Evolutionary conservation across 2,888 invertebrate genomes (phyloP).

Genomic region (Mesorhabditis sp.): DNA sequence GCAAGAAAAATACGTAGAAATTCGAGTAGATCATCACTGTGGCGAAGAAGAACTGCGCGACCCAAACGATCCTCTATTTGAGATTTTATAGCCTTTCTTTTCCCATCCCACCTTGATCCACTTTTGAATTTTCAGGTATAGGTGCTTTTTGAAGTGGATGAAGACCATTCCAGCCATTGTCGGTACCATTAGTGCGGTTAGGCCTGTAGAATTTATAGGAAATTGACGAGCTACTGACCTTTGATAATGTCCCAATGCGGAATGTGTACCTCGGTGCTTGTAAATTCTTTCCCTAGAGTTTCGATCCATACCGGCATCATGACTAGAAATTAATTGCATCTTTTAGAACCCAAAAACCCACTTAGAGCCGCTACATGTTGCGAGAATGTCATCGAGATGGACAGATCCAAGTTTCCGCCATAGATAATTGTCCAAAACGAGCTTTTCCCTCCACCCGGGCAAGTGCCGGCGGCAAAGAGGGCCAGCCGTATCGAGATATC

Average conservation of each 20-base stretch:
- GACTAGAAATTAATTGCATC: conserved; percentile 62
- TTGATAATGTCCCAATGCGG: conserved; percentile 62
- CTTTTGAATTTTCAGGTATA: conserved; percentile 72
- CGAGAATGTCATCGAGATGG: conserved; percentile 86
- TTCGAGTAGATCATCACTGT: conserved; percentile 2
- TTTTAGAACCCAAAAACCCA: conserved; percentile 57
- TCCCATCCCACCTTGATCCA: conserved; percentile 71
- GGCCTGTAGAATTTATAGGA: conserved; percentile 57
- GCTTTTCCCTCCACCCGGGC: conserved; percentile 75
- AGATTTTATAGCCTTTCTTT: background rate
- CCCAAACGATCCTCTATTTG: background rate
- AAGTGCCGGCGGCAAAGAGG: conserved; percentile 60
- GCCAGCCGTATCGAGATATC: conserved; percentile 21
- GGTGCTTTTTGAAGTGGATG: conserved; percentile 65
- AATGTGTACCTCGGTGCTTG: conserved; percentile 69
- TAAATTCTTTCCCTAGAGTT: conserved; percentile 76
- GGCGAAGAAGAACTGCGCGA: background rate
- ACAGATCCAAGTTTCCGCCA: conserved; percentile 84
- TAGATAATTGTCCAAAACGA: conserved; percentile 89
- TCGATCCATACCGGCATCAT: conserved; percentile 88
- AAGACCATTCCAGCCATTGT: conserved; percentile 63
- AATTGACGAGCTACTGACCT: background rate
- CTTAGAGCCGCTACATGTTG: conserved; percentile 82
- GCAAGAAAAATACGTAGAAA: conserved; percentile 3
- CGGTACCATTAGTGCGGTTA: conserved; percentile 75